These are phyloP conservation scores for Taenioides sp. DNA, from an alignment of 2,797 vertebrate genomes.

Conservation along the genomic window DNA sequence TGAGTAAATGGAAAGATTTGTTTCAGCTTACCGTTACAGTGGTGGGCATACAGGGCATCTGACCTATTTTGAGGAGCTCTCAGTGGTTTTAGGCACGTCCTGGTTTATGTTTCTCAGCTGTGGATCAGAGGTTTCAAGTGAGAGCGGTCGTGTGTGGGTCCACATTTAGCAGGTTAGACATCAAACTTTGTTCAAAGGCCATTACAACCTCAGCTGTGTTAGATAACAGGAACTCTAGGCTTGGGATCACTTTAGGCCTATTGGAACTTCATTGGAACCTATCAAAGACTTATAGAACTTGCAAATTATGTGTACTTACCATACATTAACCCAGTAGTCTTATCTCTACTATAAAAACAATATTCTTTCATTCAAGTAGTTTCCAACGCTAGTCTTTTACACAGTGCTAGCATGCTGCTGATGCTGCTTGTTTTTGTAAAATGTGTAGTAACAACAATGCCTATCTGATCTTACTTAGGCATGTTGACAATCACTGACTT, in stretches of 20 bases:
- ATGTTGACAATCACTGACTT: conserved; percentile 99
- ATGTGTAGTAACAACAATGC: no score
- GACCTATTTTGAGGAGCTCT: conserved; percentile 17
- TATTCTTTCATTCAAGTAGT: not conserved
- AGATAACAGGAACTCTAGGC: no score
- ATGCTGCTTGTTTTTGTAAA: not conserved
- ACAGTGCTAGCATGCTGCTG: not conserved
- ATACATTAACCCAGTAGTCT: not conserved
- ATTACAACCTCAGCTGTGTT: not conserved
- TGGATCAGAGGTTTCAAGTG: conserved; percentile 29
- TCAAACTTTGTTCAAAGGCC: conserved; percentile 6
- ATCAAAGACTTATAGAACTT: no score
- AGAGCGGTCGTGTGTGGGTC: conserved; percentile 9
- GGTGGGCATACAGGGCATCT: not conserved
- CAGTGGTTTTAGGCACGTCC: not conserved
- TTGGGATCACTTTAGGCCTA: no score
- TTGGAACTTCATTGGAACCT: no score
- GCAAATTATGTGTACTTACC: no score
- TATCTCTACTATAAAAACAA: not conserved
- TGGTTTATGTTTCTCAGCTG: conserved; percentile 28
- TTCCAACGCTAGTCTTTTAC: not conserved
- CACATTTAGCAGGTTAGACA: conserved; percentile 44
- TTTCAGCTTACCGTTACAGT: not conserved
- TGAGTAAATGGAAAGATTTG: not conserved
- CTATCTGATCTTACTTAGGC: conserved; percentile 68